phyloP scores from a whole-genome alignment of 2,113 vertebrate species.

The Eptatretus burgeri region DNA sequence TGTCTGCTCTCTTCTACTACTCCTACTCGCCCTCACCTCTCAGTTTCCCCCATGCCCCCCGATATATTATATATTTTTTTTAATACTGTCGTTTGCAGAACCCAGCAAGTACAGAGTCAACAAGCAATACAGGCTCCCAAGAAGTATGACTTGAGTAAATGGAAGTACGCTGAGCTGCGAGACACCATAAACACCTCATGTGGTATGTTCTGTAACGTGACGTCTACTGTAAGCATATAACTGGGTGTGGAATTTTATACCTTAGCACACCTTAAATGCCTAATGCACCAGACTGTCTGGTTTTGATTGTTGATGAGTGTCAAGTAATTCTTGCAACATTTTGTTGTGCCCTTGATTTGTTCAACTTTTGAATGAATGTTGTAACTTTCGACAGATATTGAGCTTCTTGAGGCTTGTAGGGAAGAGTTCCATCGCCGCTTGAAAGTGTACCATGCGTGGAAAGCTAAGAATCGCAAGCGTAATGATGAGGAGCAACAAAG shows the following conservation, averaged over 20 bases:
- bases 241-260: too few relatives aligned
- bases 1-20: not conserved
- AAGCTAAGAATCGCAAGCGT: conserved; percentile 88
- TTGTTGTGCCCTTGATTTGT: too few relatives aligned
- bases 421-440: conserved; percentile 89
- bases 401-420: conserved; percentile 65
- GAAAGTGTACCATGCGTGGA: conserved; percentile 95
- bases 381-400: conserved; percentile 34
- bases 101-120: conserved; percentile 22
- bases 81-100: too few relatives aligned
- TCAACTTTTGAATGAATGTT: too few relatives aligned
- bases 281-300: too few relatives aligned
- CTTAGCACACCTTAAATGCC: too few relatives aligned
- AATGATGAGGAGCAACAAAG: conserved; percentile 50
- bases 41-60: too few relatives aligned
- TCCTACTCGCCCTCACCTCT: too few relatives aligned
- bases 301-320: too few relatives aligned
- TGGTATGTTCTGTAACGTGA: conserved; percentile 24
- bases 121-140: conserved; percentile 44
- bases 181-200: conserved; percentile 95
- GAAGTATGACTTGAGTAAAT: conserved; percentile 83
- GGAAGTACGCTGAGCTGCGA: conserved; percentile 84
- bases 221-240: too few relatives aligned
- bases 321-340: too few relatives aligned
- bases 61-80: too few relatives aligned